phyloP scores from a whole-genome alignment of 23 tunicate genomes.

The Trididemnum nubilum region DNA sequence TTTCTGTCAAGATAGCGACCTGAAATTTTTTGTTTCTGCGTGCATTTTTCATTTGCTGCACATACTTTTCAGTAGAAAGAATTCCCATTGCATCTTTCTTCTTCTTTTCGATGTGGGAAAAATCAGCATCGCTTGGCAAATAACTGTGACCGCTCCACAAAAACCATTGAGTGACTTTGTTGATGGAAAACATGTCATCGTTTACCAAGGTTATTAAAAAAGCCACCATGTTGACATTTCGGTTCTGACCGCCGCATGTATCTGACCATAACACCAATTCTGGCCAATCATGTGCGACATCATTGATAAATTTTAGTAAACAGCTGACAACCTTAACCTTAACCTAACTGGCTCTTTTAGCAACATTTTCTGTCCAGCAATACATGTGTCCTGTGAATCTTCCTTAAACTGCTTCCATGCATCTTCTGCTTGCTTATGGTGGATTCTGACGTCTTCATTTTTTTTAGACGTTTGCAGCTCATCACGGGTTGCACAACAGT shows the following conservation, averaged over 20 bases:
- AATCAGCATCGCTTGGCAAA: constrained; percentile 19
- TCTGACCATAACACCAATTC: constrained; percentile 17
- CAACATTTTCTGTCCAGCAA: constrained; percentile 6
- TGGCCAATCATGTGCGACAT: not conserved
- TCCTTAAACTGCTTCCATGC: not conserved
- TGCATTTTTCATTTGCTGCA: not conserved
- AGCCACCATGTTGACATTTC: constrained; percentile 1
- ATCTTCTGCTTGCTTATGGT: not conserved
- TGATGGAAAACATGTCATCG: not conserved
- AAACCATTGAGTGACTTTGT: constrained; percentile 6
- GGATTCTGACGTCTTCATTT: not conserved
- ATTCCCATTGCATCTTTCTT: not conserved
- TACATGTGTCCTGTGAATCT: not conserved
- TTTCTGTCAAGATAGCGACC: not conserved
- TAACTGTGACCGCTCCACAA: constrained; percentile 15
- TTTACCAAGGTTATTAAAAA: not conserved
- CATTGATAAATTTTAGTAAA: not conserved
- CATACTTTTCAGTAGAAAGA: not conserved
- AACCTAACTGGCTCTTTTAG: constrained; percentile 3
- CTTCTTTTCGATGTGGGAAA: constrained; percentile 7
- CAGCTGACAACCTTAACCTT: not conserved
- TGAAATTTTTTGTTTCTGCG: not conserved
- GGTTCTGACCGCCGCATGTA: constrained; percentile 15
- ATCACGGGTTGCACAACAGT: constrained; percentile 1
- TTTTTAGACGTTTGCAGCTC: not conserved